phyloP scores from a whole-genome alignment of 2,888 invertebrate genomes.

The Noctuana brunneofusca region DNA sequence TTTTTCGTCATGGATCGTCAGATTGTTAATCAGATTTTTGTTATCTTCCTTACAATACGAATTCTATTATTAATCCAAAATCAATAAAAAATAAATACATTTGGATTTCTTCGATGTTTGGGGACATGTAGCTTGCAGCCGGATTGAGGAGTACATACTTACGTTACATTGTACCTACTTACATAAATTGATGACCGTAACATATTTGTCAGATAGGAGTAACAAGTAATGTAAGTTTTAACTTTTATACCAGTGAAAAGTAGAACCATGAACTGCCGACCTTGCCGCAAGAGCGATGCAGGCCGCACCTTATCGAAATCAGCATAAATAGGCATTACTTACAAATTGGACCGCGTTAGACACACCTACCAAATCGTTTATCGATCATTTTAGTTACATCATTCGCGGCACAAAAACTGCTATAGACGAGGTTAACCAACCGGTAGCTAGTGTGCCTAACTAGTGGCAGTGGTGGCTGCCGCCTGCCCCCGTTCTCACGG shows the following conservation, averaged over 20 bases:
- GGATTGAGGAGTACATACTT: no score
- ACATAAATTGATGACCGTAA: no score
- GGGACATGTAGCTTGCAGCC: no score
- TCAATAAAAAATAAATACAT: no score
- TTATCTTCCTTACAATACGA: no score
- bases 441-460: conserved; percentile 12
- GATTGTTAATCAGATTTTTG: not conserved
- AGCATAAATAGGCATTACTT: conserved; percentile 33
- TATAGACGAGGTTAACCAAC: conserved; percentile 37
- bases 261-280: conserved; percentile 27
- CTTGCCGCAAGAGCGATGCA: conserved; percentile 20
- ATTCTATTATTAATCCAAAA: no score
- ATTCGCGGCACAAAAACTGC: conserved; percentile 34
- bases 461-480: conserved; percentile 15
- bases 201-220: no score
- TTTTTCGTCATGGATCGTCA: not conserved
- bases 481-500: conserved; percentile 30
- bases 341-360: conserved; percentile 35
- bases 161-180: no score
- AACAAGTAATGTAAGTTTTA: not conserved
- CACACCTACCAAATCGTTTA: conserved; percentile 33
- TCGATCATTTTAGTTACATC: conserved; percentile 38
- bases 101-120: no score
- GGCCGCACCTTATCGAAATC: conserved; percentile 28
- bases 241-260: not conserved